Conservation (phyloP, 2,113 vertebrate species). For the Anarrhichthys ocellatus region DNA sequence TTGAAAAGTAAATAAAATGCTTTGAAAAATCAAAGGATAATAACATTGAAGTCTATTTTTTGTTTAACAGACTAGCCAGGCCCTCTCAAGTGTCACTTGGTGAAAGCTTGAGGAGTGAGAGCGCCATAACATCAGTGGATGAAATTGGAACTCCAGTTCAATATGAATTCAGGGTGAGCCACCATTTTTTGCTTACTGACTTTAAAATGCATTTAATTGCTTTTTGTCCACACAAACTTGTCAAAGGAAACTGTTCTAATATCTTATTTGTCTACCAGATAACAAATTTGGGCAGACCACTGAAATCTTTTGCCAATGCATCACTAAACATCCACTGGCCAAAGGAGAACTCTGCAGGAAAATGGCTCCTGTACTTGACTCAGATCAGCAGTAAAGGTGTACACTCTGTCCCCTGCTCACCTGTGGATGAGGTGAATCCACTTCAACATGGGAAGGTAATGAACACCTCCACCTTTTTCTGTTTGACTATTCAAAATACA, state of each 20-base stretch:
- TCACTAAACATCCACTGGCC: constrained; percentile 93
- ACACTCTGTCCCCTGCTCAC: constrained; percentile 86
- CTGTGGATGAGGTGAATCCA: constrained; percentile 82
- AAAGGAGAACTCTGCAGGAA: constrained; percentile 88
- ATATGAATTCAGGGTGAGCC: constrained; percentile 90
- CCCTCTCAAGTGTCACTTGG: constrained; percentile 93
- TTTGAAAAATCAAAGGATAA: background rate
- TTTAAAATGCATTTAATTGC: background rate
- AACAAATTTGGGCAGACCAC: constrained; percentile 90
- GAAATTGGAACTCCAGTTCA: constrained; percentile 89
- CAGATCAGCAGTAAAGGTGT: constrained; percentile 86
- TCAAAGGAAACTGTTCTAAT: background rate
- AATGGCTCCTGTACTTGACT: constrained; percentile 92
- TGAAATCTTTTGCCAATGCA: constrained; percentile 89
- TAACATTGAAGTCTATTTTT: background rate
- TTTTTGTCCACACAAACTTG: too few species aligned
- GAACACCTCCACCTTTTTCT: background rate
- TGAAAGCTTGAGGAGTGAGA: constrained; percentile 82
- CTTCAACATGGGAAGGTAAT: constrained; percentile 78
- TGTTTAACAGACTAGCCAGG: constrained; percentile 83
- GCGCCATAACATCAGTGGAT: constrained; percentile 86
- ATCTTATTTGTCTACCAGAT: constrained; percentile 79
- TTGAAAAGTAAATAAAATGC: background rate
- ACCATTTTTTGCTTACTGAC: too few species aligned
- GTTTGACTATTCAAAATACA: background rate